Percentiles rank a stretch among this genome's conserved stretches.
Evolutionary conservation across 2,113 vertebrate genomes (phyloP).

Genomic region (Prunella himalayana): DNA sequence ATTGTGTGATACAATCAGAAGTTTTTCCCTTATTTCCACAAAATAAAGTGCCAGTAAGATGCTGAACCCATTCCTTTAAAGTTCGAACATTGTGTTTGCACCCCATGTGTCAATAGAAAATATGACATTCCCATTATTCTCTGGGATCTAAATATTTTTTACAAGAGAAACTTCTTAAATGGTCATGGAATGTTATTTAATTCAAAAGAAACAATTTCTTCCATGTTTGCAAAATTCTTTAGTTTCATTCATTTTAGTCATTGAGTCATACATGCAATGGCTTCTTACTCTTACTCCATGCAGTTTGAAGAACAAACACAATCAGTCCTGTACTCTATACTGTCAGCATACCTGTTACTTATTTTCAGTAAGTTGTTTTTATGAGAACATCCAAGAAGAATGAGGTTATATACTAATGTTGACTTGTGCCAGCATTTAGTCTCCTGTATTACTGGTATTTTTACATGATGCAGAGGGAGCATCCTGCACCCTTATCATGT

Average conservation of each 20-base stretch:
- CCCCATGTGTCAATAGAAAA: neutral
- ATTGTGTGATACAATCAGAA: neutral
- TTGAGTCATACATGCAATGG: neutral
- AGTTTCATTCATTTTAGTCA: neutral
- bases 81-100: neutral
- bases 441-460: neutral
- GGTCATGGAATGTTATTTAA: neutral
- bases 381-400: neutral
- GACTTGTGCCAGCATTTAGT: neutral
- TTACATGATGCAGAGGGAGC: neutral
- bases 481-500: neutral
- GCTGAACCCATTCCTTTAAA: neutral
- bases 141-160: neutral
- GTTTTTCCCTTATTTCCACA: neutral
- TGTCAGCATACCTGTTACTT: neutral
- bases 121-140: neutral
- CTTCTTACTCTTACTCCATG: neutral
- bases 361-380: neutral
- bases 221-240: neutral
- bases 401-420: neutral
- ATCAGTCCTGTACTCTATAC: neutral
- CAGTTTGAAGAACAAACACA: neutral
- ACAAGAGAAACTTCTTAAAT: neutral
- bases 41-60: neutral
- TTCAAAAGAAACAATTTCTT: neutral